Conservation (phyloP, 2,113 vertebrate genomes). For the Forbesichthys agassizii region DNA sequence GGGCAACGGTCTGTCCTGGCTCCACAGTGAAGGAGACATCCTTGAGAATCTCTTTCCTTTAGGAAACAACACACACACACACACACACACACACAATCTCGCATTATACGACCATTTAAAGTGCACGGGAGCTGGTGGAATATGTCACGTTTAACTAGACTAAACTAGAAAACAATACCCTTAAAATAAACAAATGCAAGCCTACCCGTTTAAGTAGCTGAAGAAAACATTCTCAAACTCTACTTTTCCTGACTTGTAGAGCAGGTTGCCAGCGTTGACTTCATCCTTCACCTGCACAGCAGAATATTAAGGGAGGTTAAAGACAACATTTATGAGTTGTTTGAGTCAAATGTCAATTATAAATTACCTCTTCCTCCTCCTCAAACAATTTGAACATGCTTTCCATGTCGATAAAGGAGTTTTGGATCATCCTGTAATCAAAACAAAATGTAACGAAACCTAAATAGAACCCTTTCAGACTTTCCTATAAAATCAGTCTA, state of each 20-base stretch:
- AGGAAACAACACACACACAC: neutral
- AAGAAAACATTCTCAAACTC: conserved; percentile 95
- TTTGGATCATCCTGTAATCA: conserved; percentile 90
- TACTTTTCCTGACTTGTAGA: conserved; percentile 78
- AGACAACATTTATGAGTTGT: neutral
- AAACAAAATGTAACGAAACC: neutral
- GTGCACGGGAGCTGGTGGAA: neutral
- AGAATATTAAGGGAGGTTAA: neutral
- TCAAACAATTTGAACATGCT: conserved; percentile 94
- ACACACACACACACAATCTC: too few species aligned
- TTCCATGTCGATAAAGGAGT: conserved; percentile 97
- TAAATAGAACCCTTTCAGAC: neutral
- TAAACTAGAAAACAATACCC: neutral
- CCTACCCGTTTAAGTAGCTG: conserved; percentile 86
- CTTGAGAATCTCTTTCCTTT: conserved; percentile 86
- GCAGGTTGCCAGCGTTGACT: conserved; percentile 80
- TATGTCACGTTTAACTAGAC: neutral
- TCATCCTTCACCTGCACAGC: conserved; percentile 87
- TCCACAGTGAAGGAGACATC: conserved; percentile 92
- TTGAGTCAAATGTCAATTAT: neutral
- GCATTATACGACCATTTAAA: neutral
- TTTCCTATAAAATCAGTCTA: neutral
- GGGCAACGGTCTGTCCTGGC: conserved; percentile 90
- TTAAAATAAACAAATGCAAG: neutral
- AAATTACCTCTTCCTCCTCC: conserved; percentile 86